A percentile compares a stretch with the other conserved stretches of the same genome.
Evolutionary conservation across 2,888 invertebrate species (phyloP).

Genomic region (Alcis repandata): DNA sequence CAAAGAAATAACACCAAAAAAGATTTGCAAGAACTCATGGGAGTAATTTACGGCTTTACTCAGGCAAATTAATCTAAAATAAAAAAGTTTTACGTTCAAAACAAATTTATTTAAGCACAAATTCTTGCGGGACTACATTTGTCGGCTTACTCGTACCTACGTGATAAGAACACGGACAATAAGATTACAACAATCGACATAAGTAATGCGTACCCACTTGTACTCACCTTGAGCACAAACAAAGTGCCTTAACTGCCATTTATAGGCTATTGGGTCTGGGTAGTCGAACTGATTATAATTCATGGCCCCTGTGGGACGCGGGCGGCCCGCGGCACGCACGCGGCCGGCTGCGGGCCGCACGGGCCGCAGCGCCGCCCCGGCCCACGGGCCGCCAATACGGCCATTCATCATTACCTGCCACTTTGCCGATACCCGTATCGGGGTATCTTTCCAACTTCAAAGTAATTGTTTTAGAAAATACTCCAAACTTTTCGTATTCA

Average conservation of each 20-base stretch:
- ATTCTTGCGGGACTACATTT: conserved; percentile 5
- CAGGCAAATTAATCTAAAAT: background rate
- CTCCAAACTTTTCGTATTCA: conserved; percentile 28
- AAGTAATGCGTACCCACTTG: conserved; percentile 21
- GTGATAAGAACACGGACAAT: conserved; percentile 16
- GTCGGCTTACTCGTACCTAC: no score
- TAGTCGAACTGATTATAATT: conserved; percentile 40
- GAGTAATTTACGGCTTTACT: background rate
- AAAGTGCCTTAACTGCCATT: conserved; percentile 30
- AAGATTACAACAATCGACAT: conserved; percentile 6
- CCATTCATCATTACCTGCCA: conserved; percentile 27
- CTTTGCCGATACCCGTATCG: conserved; percentile 14
- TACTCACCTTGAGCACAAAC: conserved; percentile 29
- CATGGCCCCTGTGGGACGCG: conserved; percentile 27
- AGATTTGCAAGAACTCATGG: background rate
- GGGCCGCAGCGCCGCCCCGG: background rate
- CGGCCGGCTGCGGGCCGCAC: conserved; percentile 3
- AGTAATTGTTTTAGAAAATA: conserved; percentile 35
- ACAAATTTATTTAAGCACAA: conserved; percentile 14
- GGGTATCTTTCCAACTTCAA: conserved; percentile 23
- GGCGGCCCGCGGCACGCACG: conserved; percentile 8
- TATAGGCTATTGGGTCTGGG: conserved; percentile 25
- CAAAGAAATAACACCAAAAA: background rate
- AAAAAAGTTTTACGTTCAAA: background rate
- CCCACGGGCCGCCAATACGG: conserved; percentile 6